These are phyloP conservation scores for Notoglanidium macrostoma DNA, from an alignment of 2,797 vertebrate genomes.

Conservation along the genomic window DNA sequence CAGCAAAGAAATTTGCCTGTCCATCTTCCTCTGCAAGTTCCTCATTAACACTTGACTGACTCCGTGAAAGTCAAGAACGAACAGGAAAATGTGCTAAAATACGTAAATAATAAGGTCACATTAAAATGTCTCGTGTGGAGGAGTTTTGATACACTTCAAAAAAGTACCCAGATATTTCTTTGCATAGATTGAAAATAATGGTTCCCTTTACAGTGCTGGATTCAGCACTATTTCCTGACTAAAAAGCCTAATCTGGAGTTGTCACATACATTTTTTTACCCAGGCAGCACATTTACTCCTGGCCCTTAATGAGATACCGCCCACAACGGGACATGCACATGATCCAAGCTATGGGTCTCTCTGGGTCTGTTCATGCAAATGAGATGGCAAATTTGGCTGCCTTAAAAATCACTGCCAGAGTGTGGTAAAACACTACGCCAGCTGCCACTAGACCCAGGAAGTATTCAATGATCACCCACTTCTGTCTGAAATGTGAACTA, in stretches of 20 bases:
- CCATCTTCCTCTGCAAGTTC: no score
- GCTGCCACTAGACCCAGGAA: not conserved
- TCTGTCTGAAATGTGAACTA: not conserved
- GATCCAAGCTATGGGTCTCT: not conserved
- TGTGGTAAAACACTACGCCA: not conserved
- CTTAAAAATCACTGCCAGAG: not conserved
- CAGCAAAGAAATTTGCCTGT: not conserved
- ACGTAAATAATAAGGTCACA: not conserved
- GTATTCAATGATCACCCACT: not conserved
- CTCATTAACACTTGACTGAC: not conserved
- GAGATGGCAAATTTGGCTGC: not conserved
- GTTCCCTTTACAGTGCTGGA: not conserved
- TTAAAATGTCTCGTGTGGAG: not conserved
- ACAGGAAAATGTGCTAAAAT: not conserved
- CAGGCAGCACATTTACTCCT: not conserved
- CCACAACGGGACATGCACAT: not conserved
- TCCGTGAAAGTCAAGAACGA: not conserved
- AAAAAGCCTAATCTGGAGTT: not conserved
- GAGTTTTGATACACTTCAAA: not conserved
- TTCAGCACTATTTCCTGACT: not conserved
- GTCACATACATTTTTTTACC: not conserved
- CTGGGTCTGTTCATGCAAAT: conserved; percentile 9
- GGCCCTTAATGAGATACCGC: not conserved
- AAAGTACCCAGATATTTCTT: not conserved
- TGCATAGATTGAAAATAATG: not conserved